Base-by-base conservation (phyloP, 2,113 vertebrate genomes). In the Microtus pennsylvanicus region DNA sequence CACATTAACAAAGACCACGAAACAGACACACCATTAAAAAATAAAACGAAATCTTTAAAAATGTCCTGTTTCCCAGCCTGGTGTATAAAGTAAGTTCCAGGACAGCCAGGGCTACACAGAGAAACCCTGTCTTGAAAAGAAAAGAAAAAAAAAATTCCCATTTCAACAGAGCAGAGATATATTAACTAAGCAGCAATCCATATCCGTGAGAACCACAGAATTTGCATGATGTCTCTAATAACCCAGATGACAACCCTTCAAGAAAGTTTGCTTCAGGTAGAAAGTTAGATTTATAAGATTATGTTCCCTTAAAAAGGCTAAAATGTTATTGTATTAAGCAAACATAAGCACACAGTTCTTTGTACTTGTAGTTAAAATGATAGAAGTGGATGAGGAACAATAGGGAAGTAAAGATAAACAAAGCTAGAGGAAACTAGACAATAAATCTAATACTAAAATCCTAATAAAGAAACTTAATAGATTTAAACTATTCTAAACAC, bases 241-340 rank as follows among this genome's bases (percentile, higher is more conserved):
- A 78, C 17, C 42, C 55, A 80, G 22, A 67, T 33, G 19, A 87
- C 21, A 87, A 72, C 47, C 19, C 33, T 72, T 76, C 22, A 76
- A 94, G 94, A 92, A 96, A 89, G 69, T 7, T 10, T 78, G 63
- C 45, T 91, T 42, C 77, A 91, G 47, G 35, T 63, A 77, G 11
- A 94, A 96, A 94, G 89, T 85, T 85, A 85, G 38, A 78, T 89
- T 85, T 89, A 7, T 83, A 91, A 94, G 92, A 82, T 50, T 80
- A 11, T 85, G 67, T 70, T 61, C 75, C 61, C 69, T 81, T 67
- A 85, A 82, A 91, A 88, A 69, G 58, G 65, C 88, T 87, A 76
- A 80, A 74, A 93, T 47, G 42, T 89, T 92, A 70, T 1, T 70
- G 50, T 69, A 70, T 33, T 42, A 14, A 88, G 94, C 26, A 89